Conservation (phyloP, 2,113 vertebrate species). For the Platysternon megacephalum region DNA sequence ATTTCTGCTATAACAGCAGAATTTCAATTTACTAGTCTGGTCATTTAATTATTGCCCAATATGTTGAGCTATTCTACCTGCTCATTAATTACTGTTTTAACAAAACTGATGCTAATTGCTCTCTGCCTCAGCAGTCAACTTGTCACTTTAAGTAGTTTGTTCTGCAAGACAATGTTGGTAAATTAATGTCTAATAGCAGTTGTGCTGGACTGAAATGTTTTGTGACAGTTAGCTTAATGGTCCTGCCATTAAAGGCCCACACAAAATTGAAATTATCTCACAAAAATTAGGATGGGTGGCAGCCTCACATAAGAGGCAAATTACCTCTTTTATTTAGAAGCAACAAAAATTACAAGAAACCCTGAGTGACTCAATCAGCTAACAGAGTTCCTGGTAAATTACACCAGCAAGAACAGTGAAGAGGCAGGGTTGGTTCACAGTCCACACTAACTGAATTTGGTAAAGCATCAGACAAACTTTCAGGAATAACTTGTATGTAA, state of each 20-base stretch:
- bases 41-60: background rate
- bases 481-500: too few relatives aligned
- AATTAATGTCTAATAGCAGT: background rate
- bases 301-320: background rate
- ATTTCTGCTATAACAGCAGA: background rate
- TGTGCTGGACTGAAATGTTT: background rate
- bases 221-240: background rate
- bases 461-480: too few relatives aligned
- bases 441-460: too few relatives aligned
- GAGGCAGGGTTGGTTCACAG: background rate
- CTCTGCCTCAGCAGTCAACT: background rate
- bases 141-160: background rate
- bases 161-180: background rate
- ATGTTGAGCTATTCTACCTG: background rate
- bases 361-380: background rate
- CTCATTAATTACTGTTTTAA: background rate
- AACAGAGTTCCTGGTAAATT: background rate
- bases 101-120: background rate
- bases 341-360: background rate
- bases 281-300: background rate
- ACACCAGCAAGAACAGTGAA: background rate
- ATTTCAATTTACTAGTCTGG: background rate
- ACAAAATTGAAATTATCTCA: background rate
- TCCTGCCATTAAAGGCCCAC: background rate
- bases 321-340: background rate